Base-by-base conservation (phyloP, 2,888 invertebrate genomes). In the Asteroscopus sphinx region DNA sequence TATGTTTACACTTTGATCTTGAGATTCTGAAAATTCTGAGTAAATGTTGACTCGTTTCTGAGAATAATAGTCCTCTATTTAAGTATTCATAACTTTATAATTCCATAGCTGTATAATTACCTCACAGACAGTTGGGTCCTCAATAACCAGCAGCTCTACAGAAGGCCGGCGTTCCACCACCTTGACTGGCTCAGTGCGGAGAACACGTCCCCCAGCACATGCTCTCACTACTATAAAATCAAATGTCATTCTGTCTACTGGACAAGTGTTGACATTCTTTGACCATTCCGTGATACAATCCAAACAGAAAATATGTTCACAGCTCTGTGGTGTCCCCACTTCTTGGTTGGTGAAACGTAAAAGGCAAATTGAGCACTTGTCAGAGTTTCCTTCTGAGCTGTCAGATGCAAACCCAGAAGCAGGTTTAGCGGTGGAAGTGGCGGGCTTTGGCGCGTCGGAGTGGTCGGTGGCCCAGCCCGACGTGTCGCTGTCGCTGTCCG, bases 241-340 rank as follows among this genome's bases (percentile, higher is more conserved):
- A 86, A 98, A 99, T 32, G 96, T 95, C 73, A 96, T 96, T 35
- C 98, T 95, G 89, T 99, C 99, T 32, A 98, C 97, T 0, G 99
- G 99, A 87, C 99, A 99, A 1, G 99, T 99, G 83, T 98, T 98
- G 37, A 98, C 97, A 94, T 97, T 98, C 95, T 96, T 97, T n/a
- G 98, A 96, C 99, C 99, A 99, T 86, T 98, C 98, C 47, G 96
- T 95, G 66, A 99, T 96, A 87, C 99, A 99, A 73, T 97, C 96
- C 33, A 97, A 95, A 87, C 99, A 99, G 89, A 98, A 99, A 57
- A 95, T 95, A 85, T 99, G 99, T 72, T 98, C 97, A 90, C 99
- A 99, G 16, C 95, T 95, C 80, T 97, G 96, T 0, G 99, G 99
- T 21, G 96, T 96, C 5, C 98, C 99, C 49, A 98, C 95, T 89